Conservation (phyloP, 1,140 invertebrate genomes). For the Penaeus japonicus region DNA sequence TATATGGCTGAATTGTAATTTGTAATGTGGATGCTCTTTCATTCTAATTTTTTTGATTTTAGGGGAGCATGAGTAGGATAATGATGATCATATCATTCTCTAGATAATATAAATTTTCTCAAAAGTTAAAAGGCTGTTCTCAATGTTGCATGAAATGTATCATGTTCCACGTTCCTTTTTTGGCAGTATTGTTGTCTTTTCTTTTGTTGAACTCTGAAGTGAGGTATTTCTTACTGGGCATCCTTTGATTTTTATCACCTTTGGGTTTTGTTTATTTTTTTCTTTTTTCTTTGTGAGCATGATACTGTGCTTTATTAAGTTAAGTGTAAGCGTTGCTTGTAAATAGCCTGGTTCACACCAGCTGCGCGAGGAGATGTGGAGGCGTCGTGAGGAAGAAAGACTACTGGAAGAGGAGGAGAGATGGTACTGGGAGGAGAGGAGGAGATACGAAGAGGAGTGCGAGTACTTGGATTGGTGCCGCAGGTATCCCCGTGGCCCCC, state of each 20-base stretch:
- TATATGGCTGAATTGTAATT: not conserved
- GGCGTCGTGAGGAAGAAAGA: slow-evolving; percentile 65
- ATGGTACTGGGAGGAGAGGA: slow-evolving; percentile 87
- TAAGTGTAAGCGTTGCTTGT: slow-evolving; percentile 32
- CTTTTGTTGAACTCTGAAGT: too few relatives aligned
- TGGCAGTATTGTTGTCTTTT: too few relatives aligned
- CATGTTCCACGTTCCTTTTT: too few relatives aligned
- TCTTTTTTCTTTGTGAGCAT: not conserved
- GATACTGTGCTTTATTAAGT: not conserved
- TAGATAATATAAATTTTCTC: too few relatives aligned
- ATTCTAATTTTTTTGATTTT: not conserved
- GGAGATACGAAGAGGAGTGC: slow-evolving; percentile 80
- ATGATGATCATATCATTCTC: too few relatives aligned
- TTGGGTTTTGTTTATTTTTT: not conserved
- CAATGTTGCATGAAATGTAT: too few relatives aligned
- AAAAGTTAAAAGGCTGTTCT: too few relatives aligned
- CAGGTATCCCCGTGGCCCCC: slow-evolving; percentile 55
- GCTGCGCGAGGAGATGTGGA: slow-evolving; percentile 64
- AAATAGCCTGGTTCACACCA: slow-evolving; percentile 43
- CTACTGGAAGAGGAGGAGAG: slow-evolving; percentile 78
- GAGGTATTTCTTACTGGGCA: not conserved
- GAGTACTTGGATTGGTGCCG: slow-evolving; percentile 83
- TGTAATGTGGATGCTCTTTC: not conserved
- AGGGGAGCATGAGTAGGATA: too few relatives aligned
- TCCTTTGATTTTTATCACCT: not conserved